Evolutionary conservation across 1,140 invertebrate genomes (phyloP).

Genomic region (Caenorhabditis inopinata): DNA sequence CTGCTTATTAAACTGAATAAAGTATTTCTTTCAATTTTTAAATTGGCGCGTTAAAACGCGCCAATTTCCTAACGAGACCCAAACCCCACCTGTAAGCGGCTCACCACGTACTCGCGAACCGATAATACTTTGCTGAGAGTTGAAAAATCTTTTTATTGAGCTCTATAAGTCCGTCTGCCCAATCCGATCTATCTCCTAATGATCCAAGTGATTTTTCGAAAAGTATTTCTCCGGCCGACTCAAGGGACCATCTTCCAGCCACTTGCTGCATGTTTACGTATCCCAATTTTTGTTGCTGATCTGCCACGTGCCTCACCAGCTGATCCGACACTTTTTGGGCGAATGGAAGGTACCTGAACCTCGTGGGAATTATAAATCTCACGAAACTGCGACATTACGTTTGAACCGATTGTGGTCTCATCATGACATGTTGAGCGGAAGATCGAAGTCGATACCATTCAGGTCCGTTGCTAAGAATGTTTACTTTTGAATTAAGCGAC

Average conservation of each 20-base stretch:
- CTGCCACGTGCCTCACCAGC: slow-evolving; percentile 71
- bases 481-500: no score
- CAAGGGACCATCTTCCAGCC: slow-evolving; percentile 66
- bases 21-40: no score
- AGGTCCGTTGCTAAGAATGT: slow-evolving; percentile 83
- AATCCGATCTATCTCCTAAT: slow-evolving; percentile 52
- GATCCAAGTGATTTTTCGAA: slow-evolving; percentile 66
- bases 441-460: slow-evolving; percentile 79
- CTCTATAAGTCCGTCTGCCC: slow-evolving; percentile 63
- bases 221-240: slow-evolving; percentile 66
- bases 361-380: background rate
- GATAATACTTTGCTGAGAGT: slow-evolving; percentile 63
- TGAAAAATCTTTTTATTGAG: slow-evolving; percentile 65
- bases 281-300: slow-evolving; percentile 50
- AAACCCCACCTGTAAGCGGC: no score
- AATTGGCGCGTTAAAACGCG: no score
- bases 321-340: slow-evolving; percentile 79
- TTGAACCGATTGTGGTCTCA: slow-evolving; percentile 76
- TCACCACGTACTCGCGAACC: no score
- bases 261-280: slow-evolving; percentile 63
- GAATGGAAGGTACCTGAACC: slow-evolving; percentile 73
- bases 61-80: no score
- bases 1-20: no score
- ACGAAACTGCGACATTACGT: background rate
- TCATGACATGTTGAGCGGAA: slow-evolving; percentile 80